These are phyloP conservation scores for Desoria tigrina DNA, from an alignment of 2,888 invertebrate species.

Conservation along the genomic window DNA sequence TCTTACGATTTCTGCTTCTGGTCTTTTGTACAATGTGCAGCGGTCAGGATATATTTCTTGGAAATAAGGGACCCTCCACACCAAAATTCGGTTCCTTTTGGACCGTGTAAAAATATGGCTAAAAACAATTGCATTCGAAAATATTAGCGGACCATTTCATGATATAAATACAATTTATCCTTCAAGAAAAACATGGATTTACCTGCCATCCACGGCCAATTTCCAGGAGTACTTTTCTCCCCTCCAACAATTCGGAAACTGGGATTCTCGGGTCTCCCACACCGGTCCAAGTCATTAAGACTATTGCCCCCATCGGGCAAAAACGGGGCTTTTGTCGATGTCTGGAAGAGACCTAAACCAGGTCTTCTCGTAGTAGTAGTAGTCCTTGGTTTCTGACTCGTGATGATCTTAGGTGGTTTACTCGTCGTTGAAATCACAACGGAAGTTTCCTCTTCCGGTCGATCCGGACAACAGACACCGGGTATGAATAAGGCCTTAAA, in stretches of 20 bases:
- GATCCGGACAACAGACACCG: slow-evolving; percentile 81
- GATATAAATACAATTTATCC: background rate
- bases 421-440: slow-evolving; percentile 14
- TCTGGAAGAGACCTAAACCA: background rate
- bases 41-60: slow-evolving; percentile 78
- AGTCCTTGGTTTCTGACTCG: too few relatives aligned
- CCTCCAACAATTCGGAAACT: slow-evolving; percentile 87
- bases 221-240: slow-evolving; percentile 44
- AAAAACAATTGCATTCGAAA: slow-evolving; percentile 55
- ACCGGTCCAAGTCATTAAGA: slow-evolving; percentile 61
- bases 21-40: slow-evolving; percentile 91
- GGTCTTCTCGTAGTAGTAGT: slow-evolving; percentile 43
- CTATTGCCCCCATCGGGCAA: background rate
- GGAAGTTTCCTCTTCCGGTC: slow-evolving; percentile 38
- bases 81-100: slow-evolving; percentile 84
- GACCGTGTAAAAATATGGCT: slow-evolving; percentile 85
- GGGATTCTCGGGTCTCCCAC: slow-evolving; percentile 64
- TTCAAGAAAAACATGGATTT: background rate
- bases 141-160: background rate
- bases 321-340: background rate
- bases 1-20: slow-evolving; percentile 83
- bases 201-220: slow-evolving; percentile 80
- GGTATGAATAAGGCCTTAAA: slow-evolving; percentile 89
- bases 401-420: slow-evolving; percentile 34
- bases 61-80: slow-evolving; percentile 87